These are phyloP conservation scores for Microcebus murinus DNA, from an alignment of 2,113 vertebrate genomes.

Conservation along the genomic window DNA sequence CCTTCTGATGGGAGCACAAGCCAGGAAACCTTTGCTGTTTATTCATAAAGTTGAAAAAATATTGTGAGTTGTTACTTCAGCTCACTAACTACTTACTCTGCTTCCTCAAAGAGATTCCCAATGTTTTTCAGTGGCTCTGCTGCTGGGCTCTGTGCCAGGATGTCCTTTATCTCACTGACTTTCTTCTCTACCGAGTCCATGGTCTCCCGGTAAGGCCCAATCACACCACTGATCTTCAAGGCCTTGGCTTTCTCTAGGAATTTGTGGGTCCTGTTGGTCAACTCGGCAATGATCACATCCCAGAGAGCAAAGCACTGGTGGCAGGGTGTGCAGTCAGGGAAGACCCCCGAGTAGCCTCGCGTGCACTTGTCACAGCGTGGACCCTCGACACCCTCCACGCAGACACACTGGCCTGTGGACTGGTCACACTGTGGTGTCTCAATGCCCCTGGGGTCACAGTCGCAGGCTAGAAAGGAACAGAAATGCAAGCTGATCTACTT, in stretches of 20 bases:
- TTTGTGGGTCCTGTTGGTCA: constrained; percentile 93
- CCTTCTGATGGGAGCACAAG: neutral
- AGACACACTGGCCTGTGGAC: constrained; percentile 90
- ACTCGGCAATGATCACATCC: constrained; percentile 90
- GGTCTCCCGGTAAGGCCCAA: constrained; percentile 91
- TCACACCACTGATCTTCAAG: constrained; percentile 92
- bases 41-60: neutral
- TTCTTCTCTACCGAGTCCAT: constrained; percentile 91
- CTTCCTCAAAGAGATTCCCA: constrained; percentile 93
- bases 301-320: constrained; percentile 97
- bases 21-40: neutral
- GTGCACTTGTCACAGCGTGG: constrained; percentile 92
- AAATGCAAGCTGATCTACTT: neutral
- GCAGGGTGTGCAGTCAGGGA: constrained; percentile 93
- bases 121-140: constrained; percentile 93
- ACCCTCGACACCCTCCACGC: constrained; percentile 92
- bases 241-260: constrained; percentile 93
- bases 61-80: rapidly evolving
- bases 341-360: constrained; percentile 93
- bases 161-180: constrained; percentile 86
- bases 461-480: constrained; percentile 89
- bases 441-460: constrained; percentile 93
- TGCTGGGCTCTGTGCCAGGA: constrained; percentile 93
- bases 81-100: constrained; percentile 88
- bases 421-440: constrained; percentile 92